Percentiles rank a stretch among this genome's conserved stretches.
Conservation (phyloP, 2,797 vertebrate genomes). For the Phrynocephalus forsythii region DNA sequence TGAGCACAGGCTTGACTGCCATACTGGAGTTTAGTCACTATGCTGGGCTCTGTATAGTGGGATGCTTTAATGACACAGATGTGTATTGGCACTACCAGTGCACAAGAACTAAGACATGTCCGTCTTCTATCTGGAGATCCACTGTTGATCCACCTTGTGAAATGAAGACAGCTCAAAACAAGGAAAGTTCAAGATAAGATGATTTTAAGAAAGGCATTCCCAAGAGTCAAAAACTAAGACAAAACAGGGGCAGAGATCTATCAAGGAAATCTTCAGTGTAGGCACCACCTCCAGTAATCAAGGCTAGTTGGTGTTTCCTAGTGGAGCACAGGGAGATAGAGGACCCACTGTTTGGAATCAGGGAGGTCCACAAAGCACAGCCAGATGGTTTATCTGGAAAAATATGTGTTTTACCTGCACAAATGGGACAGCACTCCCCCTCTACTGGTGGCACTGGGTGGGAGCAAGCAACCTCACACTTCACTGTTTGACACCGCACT, state of each 20-base stretch:
- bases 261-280: not conserved
- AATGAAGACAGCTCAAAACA: not conserved
- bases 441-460: slow-evolving; percentile 70
- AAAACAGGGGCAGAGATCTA: not conserved
- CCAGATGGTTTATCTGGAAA: too few species aligned
- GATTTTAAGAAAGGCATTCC: not conserved
- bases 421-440: slow-evolving; percentile 74
- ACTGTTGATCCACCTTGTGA: not conserved
- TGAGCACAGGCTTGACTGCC: too few species aligned
- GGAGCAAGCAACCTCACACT: slow-evolving; percentile 74
- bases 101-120: not conserved
- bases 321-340: not conserved
- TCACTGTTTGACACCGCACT: slow-evolving; percentile 70
- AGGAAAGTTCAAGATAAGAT: not conserved
- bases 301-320: not conserved
- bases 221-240: not conserved
- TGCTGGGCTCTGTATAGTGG: too few species aligned
- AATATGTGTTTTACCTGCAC: slow-evolving; percentile 65
- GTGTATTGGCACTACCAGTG: not conserved
- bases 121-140: not conserved
- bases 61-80: not conserved
- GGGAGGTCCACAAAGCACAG: not conserved
- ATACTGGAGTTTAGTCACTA: too few species aligned
- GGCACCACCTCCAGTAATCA: not conserved
- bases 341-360: not conserved